Percentiles rank a stretch among this genome's conserved stretches.
Conservation (phyloP, 2,113 vertebrate species). For the Trinectes maculatus region DNA sequence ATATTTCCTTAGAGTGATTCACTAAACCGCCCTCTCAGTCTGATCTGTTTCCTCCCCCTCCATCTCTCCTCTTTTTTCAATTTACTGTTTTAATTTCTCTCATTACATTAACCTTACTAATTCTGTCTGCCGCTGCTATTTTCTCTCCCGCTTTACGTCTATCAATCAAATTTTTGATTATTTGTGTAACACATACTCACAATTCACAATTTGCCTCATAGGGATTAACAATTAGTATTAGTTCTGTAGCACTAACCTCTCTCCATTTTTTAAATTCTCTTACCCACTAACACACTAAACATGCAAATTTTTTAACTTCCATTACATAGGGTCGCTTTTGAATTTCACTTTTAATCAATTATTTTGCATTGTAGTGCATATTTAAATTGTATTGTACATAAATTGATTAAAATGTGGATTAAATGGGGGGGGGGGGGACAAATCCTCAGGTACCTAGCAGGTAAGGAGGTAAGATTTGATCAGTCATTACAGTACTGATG, state of each 20-base stretch:
- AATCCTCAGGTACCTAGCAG: conserved; percentile 28
- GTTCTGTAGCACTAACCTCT: not conserved
- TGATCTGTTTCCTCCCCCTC: conserved; percentile 30
- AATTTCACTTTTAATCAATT: conserved; percentile 2
- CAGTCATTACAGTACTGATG: conserved; percentile 17
- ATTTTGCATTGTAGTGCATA: conserved; percentile 4
- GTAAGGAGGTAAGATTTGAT: conserved; percentile 67
- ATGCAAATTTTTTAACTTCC: conserved; percentile 27
- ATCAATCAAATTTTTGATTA: no score
- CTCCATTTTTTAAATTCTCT: not conserved
- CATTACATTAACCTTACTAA: not conserved
- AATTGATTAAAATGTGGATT: conserved; percentile 3
- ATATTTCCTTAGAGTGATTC: conserved; percentile 26
- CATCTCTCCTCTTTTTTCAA: conserved; percentile 12
- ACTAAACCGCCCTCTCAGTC: conserved; percentile 15
- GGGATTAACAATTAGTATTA: no score
- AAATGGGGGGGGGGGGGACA: no score
- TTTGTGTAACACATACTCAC: no score
- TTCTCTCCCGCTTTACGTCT: not conserved
- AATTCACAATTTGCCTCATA: no score
- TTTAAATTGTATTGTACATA: not conserved
- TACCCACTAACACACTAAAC: conserved; percentile 61
- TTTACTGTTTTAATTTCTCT: conserved; percentile 11
- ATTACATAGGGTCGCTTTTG: conserved; percentile 44
- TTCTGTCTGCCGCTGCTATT: not conserved